Evolutionary conservation across 2,888 invertebrate genomes (phyloP), one percentile per base, ranked within the genome.

Genomic region (Eurytoma californica): DNA sequence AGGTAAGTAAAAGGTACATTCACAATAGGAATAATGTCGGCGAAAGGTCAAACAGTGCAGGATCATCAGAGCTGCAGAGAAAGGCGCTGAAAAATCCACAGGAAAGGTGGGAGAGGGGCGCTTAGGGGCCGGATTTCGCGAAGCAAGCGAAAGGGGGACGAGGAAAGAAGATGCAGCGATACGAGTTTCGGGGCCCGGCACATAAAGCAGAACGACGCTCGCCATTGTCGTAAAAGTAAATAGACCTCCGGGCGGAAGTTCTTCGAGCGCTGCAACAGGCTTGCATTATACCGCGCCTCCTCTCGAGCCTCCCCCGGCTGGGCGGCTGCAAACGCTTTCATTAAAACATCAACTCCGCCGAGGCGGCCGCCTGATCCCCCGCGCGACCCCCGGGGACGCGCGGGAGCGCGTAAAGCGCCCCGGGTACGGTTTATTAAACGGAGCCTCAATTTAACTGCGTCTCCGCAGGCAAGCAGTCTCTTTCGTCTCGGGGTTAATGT

Each of bases 171-270:
- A 51, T 5, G 55, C 58, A 49, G 49, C 20, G 60, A 58, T 70
- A 70, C 72, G 72, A 72, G 61, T 61, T 53, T 72, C 61, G 53
- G 53, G 39, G 3, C 3, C 39, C 39, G 39, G 39, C 9, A 47
- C 14, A 24, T 65, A 65, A 47, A 73, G 73, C 57, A 53, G 51
- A 58, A 20, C 55, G 20, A 61, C 60, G 55, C 13, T 12, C 24
- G 60, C 58, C 70, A 77, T 77, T 77, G 65, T 77, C 76, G 65
- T 77, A 77, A 77, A 77, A 77, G 76, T 70, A 77, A 77, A 77
- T 77, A 77, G 76, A 77, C 39, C 76, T 51, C 60, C 14, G 30
- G 60, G 69, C 30, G 69, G 67, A 74, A 74, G 74, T 74, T 74
- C 74, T 28, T 63, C n/a, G 58, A 14, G 47, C 58, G 63, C 55